These are phyloP conservation scores for Apoderus coryli DNA, from an alignment of 2,888 invertebrate genomes.

Conservation along the genomic window DNA sequence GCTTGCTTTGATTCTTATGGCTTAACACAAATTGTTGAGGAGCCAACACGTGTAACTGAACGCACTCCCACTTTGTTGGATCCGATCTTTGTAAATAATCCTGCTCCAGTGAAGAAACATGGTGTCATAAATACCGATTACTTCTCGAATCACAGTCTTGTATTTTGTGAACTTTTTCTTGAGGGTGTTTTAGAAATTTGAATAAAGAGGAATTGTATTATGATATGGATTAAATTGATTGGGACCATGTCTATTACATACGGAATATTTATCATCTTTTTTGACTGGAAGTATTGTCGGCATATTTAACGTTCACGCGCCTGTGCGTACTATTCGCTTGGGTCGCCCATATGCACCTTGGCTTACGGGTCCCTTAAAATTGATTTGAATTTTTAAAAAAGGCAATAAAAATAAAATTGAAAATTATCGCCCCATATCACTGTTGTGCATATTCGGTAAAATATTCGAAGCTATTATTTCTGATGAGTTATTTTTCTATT, in stretches of 20 bases:
- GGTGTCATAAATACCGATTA: constrained; percentile 3
- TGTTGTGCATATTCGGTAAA: too few species aligned
- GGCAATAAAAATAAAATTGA: too few species aligned
- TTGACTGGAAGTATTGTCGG: not conserved
- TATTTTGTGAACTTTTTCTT: not conserved
- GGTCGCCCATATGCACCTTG: not conserved
- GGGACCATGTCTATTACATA: not conserved
- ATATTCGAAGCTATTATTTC: too few species aligned
- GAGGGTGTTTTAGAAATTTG: constrained; percentile 1
- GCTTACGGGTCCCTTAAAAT: constrained; percentile 1
- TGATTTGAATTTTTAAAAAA: too few species aligned
- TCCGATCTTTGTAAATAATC: constrained; percentile 3
- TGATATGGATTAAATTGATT: not conserved
- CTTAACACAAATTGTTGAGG: constrained; percentile 1
- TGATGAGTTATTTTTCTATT: too few species aligned
- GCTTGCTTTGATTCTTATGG: constrained; percentile 4
- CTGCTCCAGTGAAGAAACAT: not conserved
- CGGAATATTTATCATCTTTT: not conserved
- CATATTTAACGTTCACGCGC: not conserved
- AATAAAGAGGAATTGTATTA: not conserved
- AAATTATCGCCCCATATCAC: too few species aligned
- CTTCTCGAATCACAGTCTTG: not conserved
- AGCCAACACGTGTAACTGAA: constrained; percentile 3
- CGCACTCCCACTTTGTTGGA: not conserved
- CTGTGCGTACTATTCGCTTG: constrained; percentile 3